Base-by-base conservation (phyloP, 2,797 vertebrate genomes). In the Lagorchestes hirsutus region DNA sequence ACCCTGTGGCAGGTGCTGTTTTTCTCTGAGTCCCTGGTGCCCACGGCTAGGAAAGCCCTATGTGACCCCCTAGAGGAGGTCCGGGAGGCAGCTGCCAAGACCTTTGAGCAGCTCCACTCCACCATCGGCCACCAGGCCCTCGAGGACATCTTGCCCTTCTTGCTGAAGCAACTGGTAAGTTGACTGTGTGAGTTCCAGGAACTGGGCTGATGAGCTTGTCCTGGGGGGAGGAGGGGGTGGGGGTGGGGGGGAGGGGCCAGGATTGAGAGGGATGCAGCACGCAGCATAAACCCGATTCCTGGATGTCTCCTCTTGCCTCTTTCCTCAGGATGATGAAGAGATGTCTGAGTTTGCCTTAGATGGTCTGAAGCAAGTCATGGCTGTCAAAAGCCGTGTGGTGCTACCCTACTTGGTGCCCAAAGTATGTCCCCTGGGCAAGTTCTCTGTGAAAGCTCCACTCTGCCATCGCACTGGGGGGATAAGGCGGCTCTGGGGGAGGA, bases 321-420 rank as follows among this genome's bases (percentile, higher is more conserved):
- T 46, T 94, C 90, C 93, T 40, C 97, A 99, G 99, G 99, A 99
- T 91, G 99, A 99, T 5, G 98, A 99, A 95, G 98, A 99, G 34
- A 99, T 99, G 0, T 99, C 99, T 0, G 99, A 99, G 94, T 99
- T 99, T 98, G 99, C 99, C 92, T 98, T 99, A 98, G 99, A 99
- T 6, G 99, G 99, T 74, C 99, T 99, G 95, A 99, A 99, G 98
- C 99, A 99, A 97, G 99, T 99, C 95, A 99, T 99, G 99, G 99
- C 99, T 9, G 99, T 99, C 95, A 99, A 99, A 98, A 99, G 99
- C 98, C 99, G 99, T 40, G 99, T 99, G 82, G 99, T 99, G 96
- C 98, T 99, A 97, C 99, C 99, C 90, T 99, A 99, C 96, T 98
- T 99, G 95, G 99, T 99, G 97, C 99, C 99, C 94, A 99, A 99